These are phyloP conservation scores for Alectura lathami DNA, from an alignment of 2,113 vertebrate species.

Conservation along the genomic window DNA sequence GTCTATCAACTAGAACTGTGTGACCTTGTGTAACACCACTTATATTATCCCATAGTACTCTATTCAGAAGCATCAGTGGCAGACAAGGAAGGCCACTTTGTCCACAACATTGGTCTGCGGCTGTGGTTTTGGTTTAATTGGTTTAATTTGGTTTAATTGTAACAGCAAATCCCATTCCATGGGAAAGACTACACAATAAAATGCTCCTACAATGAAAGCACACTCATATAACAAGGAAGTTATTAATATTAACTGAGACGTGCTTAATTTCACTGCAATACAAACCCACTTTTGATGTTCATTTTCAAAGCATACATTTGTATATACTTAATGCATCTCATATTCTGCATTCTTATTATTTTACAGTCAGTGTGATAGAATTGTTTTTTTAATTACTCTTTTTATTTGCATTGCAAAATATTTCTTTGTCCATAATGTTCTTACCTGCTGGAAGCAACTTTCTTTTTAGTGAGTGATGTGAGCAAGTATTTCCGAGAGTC, in stretches of 20 bases:
- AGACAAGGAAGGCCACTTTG: neutral
- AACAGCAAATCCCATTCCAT: neutral
- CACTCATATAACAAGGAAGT: neutral
- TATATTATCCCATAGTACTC: neutral
- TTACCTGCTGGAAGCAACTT: conserved; percentile 24
- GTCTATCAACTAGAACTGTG: neutral
- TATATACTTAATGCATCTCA: conserved; percentile 47
- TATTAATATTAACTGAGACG: conserved; percentile 55
- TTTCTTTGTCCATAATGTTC: conserved; percentile 31
- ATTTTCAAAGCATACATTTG: conserved; percentile 60
- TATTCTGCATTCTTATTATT: conserved; percentile 9
- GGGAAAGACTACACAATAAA: neutral
- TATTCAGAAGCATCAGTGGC: neutral
- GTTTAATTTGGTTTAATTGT: too few relatives aligned
- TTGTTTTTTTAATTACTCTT: neutral
- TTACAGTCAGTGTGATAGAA: conserved; percentile 40
- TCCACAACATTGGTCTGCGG: neutral
- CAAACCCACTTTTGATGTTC: conserved; percentile 60
- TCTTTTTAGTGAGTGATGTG: neutral
- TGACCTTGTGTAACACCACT: neutral
- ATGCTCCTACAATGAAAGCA: conserved; percentile 18
- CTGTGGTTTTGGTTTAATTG: neutral
- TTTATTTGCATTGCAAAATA: conserved; percentile 54
- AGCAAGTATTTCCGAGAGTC: conserved; percentile 18
- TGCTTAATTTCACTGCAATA: conserved; percentile 58